These are phyloP conservation scores for Punctoribates punctum DNA, from an alignment of 2,888 invertebrate species.

Conservation along the genomic window DNA sequence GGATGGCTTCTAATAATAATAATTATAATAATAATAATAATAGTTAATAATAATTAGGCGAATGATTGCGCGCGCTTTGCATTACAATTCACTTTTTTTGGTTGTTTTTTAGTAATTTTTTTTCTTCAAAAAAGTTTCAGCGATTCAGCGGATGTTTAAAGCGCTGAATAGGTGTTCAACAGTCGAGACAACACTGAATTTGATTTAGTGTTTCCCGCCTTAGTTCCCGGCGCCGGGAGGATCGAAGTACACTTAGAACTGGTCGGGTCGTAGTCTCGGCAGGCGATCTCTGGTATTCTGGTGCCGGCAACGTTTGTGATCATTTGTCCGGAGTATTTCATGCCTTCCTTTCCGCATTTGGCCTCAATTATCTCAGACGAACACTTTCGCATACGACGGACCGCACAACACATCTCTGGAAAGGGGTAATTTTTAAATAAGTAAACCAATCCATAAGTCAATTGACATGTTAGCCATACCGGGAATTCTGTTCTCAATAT, in stretches of 20 bases:
- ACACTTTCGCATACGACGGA: slow-evolving; percentile 42
- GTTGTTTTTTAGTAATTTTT: neutral
- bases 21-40: neutral
- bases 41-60: neutral
- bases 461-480: neutral
- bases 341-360: slow-evolving; percentile 43
- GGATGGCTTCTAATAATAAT: neutral
- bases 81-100: neutral
- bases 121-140: neutral
- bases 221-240: slow-evolving; percentile 43
- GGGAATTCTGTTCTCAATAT: slow-evolving; percentile 42
- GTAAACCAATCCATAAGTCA: neutral
- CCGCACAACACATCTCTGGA: slow-evolving; percentile 42
- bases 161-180: slow-evolving; percentile 43
- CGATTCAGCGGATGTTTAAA: slow-evolving; percentile 15
- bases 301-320: slow-evolving; percentile 40
- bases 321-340: slow-evolving; percentile 40
- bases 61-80: neutral
- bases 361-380: slow-evolving; percentile 41
- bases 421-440: neutral
- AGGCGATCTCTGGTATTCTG: slow-evolving; percentile 42
- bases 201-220: slow-evolving; percentile 40
- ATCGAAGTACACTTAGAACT: slow-evolving; percentile 39
- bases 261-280: slow-evolving; percentile 43
- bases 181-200: slow-evolving; percentile 42